Evolutionary conservation across 2,888 invertebrate species (phyloP).

Genomic region (Anorthoa munda): DNA sequence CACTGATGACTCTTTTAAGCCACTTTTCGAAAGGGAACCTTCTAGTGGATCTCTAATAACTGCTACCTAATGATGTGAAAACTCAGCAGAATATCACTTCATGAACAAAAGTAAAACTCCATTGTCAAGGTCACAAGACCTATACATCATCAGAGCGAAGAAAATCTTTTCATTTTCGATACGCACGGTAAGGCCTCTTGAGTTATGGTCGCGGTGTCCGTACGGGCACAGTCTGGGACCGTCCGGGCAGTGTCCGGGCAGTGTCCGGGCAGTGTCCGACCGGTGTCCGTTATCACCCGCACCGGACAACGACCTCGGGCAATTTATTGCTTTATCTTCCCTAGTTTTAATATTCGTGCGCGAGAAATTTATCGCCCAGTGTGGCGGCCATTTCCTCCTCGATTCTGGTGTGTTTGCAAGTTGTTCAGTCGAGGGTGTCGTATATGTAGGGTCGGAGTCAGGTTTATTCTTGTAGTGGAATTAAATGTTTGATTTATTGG

Average conservation of each 20-base stretch:
- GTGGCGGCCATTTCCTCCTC: conserved; percentile 39
- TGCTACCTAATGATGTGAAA: neutral
- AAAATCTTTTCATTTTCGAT: conserved; percentile 64
- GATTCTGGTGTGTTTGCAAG: conserved; percentile 34
- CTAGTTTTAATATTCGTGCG: conserved; percentile 65
- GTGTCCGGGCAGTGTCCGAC: conserved; percentile 43
- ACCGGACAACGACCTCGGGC: conserved; percentile 56
- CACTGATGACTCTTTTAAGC: too few relatives aligned
- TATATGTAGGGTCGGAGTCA: too few relatives aligned
- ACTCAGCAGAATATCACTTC: neutral
- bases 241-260: conserved; percentile 36
- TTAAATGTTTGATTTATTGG: neutral
- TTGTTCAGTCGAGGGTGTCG: conserved; percentile 4
- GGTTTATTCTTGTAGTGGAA: neutral
- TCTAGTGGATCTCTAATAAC: neutral
- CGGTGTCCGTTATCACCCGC: conserved; percentile 59
- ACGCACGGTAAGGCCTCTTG: conserved; percentile 52
- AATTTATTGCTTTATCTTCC: conserved; percentile 66
- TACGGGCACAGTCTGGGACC: conserved; percentile 38
- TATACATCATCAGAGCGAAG: conserved; percentile 40
- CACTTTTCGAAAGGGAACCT: neutral
- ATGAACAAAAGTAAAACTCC: conserved; percentile 15
- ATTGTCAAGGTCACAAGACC: conserved; percentile 43
- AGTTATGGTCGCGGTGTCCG: conserved; percentile 61
- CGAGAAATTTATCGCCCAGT: conserved; percentile 58